These are phyloP conservation scores for Channallabes apus DNA, from an alignment of 2,797 vertebrate genomes.

Conservation along the genomic window DNA sequence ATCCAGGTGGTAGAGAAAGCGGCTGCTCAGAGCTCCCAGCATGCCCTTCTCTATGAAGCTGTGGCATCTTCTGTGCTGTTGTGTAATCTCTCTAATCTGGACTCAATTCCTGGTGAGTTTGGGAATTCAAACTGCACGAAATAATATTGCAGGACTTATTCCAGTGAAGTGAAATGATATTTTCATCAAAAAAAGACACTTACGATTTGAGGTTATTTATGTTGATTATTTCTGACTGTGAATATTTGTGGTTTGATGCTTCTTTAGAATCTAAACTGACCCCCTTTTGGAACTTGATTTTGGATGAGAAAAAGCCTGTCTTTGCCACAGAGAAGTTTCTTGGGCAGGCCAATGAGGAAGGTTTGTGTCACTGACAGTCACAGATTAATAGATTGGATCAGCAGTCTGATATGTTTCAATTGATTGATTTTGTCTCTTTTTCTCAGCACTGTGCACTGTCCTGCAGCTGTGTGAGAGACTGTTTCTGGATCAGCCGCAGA, in stretches of 20 bases:
- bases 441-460: conserved; percentile 85
- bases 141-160: no score
- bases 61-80: conserved; percentile 88
- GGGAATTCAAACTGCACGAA: no score
- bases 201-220: neutral
- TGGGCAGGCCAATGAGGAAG: conserved; percentile 86
- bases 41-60: conserved; percentile 84
- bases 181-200: no score
- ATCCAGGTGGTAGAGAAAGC: conserved; percentile 92
- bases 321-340: conserved; percentile 97
- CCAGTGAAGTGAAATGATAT: no score
- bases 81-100: conserved; percentile 82
- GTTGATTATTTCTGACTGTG: neutral
- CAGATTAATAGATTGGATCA: neutral
- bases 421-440: neutral
- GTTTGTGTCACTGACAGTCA: conserved; percentile 68
- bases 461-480: conserved; percentile 89
- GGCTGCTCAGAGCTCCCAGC: conserved; percentile 87
- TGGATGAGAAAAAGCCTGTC: conserved; percentile 93
- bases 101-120: conserved; percentile 76
- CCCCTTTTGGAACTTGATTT: conserved; percentile 88
- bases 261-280: conserved; percentile 83
- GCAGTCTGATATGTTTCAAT: neutral
- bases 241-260: conserved; percentile 27
- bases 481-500: conserved; percentile 86